Evolutionary conservation across 2,113 vertebrate species (phyloP), one percentile per base, ranked within the genome.

Genomic region (Regulus satrapa): DNA sequence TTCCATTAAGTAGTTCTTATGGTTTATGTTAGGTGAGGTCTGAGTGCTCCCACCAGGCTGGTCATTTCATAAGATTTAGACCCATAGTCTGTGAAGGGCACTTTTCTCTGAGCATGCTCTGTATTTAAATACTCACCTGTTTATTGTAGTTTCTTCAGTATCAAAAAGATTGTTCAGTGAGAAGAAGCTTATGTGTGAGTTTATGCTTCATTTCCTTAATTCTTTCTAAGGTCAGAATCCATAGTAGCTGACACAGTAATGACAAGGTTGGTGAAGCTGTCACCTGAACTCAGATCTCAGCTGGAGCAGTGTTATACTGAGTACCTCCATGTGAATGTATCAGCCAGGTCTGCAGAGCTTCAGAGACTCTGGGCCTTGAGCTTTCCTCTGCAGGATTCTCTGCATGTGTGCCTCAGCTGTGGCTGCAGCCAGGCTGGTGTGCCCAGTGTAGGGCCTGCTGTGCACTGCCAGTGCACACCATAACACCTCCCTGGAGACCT

Each of bases 11-110:
- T 29, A 1, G 1, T 91, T 46, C 18, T 32, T 64, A 8, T 12
- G 21, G 10, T 52, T 88, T 66, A 5, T 63, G 6, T 59, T 66
- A 24, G 21, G 23, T 46, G 46, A 83, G 38, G 8, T 63, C 36
- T 67, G 28, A 73, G 28, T 68, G 14, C 34, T 67, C 51, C 51
- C 81, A 18, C 12, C 2, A 4, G 29, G 10, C 14, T 69, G 18
- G 6, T 75, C 10, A 3, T 72, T 76, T 55, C 55, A 63, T 20
- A 43, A 68, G 18, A 41, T 66, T 76, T 81, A 63, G 21, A 63
- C 11, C 10, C 0, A 0, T 13, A 43, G 24, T n/a, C 52, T 59
- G 5, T 49, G 34, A 72, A 72, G 54, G 20, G 34, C 24, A 14
- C 17, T 73, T 64, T 68, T 45, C 49, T 43, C 28, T 43, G n/a